A percentile compares a stretch with the other conserved stretches of the same genome.
Evolutionary conservation across 2,797 vertebrate genomes (phyloP).

Genomic region (Crocidura indochinensis): DNA sequence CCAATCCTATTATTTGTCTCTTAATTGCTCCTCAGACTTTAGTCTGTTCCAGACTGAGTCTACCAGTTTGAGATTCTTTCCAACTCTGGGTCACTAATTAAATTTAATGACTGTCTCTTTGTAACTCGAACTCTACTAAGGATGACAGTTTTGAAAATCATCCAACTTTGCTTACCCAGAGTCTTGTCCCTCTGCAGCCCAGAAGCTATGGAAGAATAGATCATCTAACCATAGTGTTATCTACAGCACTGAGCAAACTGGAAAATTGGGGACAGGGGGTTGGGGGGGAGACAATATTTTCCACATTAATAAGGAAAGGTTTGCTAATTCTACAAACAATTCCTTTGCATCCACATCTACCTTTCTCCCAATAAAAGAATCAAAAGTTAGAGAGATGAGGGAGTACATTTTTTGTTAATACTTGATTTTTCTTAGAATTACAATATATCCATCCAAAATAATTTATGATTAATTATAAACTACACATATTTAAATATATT

Average conservation of each 20-base stretch:
- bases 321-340: slow-evolving; percentile 74
- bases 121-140: slow-evolving; percentile 57
- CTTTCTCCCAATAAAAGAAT: slow-evolving; percentile 4
- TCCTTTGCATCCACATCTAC: slow-evolving; percentile 3
- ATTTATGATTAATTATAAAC: slow-evolving; percentile 58
- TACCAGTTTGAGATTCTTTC: slow-evolving; percentile 39
- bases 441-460: slow-evolving; percentile 61
- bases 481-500: slow-evolving; percentile 50
- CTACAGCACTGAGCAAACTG: background rate
- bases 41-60: background rate
- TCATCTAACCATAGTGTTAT: background rate
- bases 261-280: background rate
- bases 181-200: background rate
- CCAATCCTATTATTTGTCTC: slow-evolving; percentile 22
- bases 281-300: slow-evolving; percentile 39
- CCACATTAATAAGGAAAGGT: slow-evolving; percentile 37
- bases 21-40: slow-evolving; percentile 70
- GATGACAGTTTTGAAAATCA: slow-evolving; percentile 50
- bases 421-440: slow-evolving; percentile 66
- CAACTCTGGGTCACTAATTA: slow-evolving; percentile 44
- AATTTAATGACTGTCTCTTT: slow-evolving; percentile 34
- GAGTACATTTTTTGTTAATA: slow-evolving; percentile 71
- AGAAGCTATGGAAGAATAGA: background rate
- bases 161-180: slow-evolving; percentile 52
- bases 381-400: background rate